These are phyloP conservation scores for Boloria euphrosyne DNA, from an alignment of 2,888 invertebrate genomes.

Conservation along the genomic window DNA sequence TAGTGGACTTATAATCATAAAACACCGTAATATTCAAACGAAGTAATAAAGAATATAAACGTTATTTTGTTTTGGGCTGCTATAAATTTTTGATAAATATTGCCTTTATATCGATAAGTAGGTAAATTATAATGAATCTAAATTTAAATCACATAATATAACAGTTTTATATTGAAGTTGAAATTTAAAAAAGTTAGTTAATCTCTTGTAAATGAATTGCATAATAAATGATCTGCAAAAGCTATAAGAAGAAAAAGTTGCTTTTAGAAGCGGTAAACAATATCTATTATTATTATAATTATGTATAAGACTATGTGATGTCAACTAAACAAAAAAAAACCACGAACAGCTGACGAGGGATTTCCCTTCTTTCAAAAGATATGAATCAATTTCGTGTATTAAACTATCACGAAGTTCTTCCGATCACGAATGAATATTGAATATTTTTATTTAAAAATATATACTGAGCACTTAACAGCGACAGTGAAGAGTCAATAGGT, in stretches of 20 bases:
- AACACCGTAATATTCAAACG: slow-evolving; percentile 8
- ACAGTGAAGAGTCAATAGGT: no score
- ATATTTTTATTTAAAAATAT: neutral
- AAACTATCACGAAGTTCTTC: slow-evolving; percentile 5
- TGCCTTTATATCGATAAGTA: slow-evolving; percentile 7
- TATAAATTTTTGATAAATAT: slow-evolving; percentile 11
- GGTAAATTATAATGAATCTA: neutral
- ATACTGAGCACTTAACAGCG: neutral
- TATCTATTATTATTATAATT: no score
- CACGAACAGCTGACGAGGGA: slow-evolving; percentile 7
- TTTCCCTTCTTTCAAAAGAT: slow-evolving; percentile 16
- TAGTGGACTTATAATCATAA: neutral
- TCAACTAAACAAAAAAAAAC: neutral
- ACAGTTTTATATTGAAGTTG: no score
- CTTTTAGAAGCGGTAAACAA: neutral
- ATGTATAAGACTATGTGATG: neutral
- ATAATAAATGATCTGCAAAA: no score
- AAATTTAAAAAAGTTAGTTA: no score
- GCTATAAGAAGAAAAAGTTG: no score
- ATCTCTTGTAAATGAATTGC: no score
- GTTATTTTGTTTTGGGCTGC: slow-evolving; percentile 5
- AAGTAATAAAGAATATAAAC: slow-evolving; percentile 11
- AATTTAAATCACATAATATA: no score
- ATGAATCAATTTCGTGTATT: neutral
- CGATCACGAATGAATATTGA: slow-evolving; percentile 9